These are phyloP conservation scores for Typhlomys cinereus DNA, from an alignment of 2,113 vertebrate genomes.

Conservation along the genomic window DNA sequence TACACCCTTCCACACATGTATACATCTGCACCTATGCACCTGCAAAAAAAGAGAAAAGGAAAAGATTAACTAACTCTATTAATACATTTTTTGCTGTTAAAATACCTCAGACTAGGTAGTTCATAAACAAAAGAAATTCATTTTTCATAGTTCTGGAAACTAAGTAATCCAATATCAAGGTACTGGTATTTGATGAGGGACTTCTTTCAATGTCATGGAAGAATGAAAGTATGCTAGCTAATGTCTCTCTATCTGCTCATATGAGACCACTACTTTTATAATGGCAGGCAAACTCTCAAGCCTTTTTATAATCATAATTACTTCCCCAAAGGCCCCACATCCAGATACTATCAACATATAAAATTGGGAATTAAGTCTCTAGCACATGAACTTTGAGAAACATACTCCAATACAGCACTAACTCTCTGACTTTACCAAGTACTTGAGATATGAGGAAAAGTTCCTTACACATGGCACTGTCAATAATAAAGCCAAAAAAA, in stretches of 20 bases:
- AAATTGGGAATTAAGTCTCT: background rate
- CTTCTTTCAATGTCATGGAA: background rate
- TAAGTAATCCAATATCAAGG: background rate
- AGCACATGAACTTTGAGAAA: background rate
- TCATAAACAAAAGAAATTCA: background rate
- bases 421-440: background rate
- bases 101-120: background rate
- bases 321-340: background rate
- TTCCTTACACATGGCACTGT: background rate
- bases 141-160: background rate
- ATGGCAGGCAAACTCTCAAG: too few species aligned
- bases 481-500: constrained; percentile 44
- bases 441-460: background rate
- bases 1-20: too few species aligned
- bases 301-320: background rate
- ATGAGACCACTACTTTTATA: background rate
- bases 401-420: background rate
- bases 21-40: too few species aligned
- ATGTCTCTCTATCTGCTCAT: background rate
- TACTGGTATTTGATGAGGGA: background rate
- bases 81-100: background rate
- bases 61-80: background rate
- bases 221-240: background rate
- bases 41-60: too few species aligned
- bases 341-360: background rate